A percentile compares a stretch with the other conserved stretches of the same genome.
These are phyloP conservation scores for Alaudala cheleensis DNA, from an alignment of 2,113 vertebrate genomes.

Conservation along the genomic window DNA sequence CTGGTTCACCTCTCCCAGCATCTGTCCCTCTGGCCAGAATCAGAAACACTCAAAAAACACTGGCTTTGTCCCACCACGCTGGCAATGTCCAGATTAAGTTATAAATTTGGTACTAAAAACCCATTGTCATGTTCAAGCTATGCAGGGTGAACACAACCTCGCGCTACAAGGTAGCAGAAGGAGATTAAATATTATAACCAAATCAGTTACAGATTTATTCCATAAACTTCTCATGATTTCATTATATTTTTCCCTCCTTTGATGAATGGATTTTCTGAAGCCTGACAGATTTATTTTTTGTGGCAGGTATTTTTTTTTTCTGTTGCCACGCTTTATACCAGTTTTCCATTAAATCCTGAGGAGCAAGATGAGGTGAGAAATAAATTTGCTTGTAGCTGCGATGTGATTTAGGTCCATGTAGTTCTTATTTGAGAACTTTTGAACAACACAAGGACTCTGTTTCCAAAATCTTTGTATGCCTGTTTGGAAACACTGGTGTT, in stretches of 20 bases:
- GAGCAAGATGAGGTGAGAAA: constrained; percentile 73
- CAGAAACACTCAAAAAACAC: not conserved
- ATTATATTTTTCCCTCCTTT: constrained; percentile 57
- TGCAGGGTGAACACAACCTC: not conserved
- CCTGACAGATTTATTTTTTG: constrained; percentile 72
- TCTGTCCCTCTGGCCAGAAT: not conserved
- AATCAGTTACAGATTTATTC: constrained; percentile 67
- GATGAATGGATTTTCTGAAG: constrained; percentile 66
- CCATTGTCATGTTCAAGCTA: constrained; percentile 35
- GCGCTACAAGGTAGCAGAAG: not conserved
- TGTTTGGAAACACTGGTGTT: constrained; percentile 64
- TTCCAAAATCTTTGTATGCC: constrained; percentile 11
- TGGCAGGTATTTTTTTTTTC: constrained; percentile 57
- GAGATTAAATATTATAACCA: constrained; percentile 53
- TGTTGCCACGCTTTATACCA: constrained; percentile 63
- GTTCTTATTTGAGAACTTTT: constrained; percentile 10
- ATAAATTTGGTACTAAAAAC: constrained; percentile 31
- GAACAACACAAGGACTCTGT: constrained; percentile 4
- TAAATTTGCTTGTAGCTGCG: constrained; percentile 65
- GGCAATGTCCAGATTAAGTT: constrained; percentile 7
- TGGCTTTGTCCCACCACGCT: not conserved
- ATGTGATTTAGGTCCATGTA: constrained; percentile 51
- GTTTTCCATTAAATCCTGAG: constrained; percentile 64
- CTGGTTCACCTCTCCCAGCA: not conserved
- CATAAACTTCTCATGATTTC: constrained; percentile 56